These are phyloP conservation scores for Morelia viridis DNA, from an alignment of 2,797 vertebrate species.

Conservation along the genomic window DNA sequence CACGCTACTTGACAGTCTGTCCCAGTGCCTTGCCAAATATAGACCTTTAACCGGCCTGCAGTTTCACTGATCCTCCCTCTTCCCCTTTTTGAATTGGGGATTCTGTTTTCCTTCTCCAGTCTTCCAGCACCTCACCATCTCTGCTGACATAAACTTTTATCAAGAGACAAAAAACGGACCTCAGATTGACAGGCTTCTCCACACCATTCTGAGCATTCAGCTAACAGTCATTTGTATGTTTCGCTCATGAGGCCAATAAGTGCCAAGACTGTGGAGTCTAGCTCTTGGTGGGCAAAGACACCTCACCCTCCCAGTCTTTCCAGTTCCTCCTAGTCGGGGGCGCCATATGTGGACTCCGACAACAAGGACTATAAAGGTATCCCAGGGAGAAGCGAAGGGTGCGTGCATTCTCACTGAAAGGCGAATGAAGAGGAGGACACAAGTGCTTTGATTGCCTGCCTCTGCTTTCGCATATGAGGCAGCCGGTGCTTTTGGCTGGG, in stretches of 20 bases:
- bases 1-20: background rate
- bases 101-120: background rate
- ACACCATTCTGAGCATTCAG: constrained; percentile 16
- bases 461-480: constrained; percentile 68
- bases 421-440: constrained; percentile 64
- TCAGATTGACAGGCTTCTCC: background rate
- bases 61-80: background rate
- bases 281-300: constrained; percentile 45
- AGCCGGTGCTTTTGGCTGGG: constrained; percentile 83
- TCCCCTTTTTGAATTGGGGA: background rate
- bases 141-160: background rate
- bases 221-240: constrained; percentile 3
- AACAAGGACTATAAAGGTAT: constrained; percentile 57
- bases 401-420: constrained; percentile 61
- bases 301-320: constrained; percentile 13
- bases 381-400: constrained; percentile 40
- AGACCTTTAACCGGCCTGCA: background rate
- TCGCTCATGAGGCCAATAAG: constrained; percentile 25
- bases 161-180: background rate
- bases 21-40: background rate
- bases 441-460: constrained; percentile 59
- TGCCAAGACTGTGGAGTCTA: constrained; percentile 17
- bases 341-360: constrained; percentile 37
- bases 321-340: constrained; percentile 36
- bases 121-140: background rate